Percentiles rank a stretch among this genome's conserved stretches.
Evolutionary conservation across 1,140 invertebrate genomes (phyloP).

Genomic region (Amphibalanus amphitrite): DNA sequence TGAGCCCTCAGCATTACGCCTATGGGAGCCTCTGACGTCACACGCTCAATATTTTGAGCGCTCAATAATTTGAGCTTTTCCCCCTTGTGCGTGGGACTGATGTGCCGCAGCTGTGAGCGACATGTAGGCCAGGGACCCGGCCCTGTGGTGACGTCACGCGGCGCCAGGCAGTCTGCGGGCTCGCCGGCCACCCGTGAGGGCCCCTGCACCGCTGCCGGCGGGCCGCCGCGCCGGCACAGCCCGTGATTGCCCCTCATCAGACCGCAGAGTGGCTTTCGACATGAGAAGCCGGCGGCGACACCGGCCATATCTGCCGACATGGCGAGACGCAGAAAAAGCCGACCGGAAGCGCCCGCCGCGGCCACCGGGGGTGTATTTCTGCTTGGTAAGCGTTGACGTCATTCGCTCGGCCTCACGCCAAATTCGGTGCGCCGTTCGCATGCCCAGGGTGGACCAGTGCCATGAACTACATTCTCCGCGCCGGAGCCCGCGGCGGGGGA

Average conservation of each 20-base stretch:
- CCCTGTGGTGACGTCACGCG: background rate
- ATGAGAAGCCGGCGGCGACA: background rate
- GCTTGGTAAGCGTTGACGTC: background rate
- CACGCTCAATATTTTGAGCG: too few species aligned
- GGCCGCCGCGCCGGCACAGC: too few species aligned
- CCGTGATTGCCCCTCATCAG: too few species aligned
- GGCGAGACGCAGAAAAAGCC: background rate
- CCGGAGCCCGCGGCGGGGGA: too few species aligned
- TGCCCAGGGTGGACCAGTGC: background rate
- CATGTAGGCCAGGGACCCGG: background rate
- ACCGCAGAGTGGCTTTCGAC: too few species aligned
- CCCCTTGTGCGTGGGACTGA: too few species aligned
- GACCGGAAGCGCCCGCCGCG: background rate
- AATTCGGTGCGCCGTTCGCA: background rate
- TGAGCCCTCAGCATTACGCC: too few species aligned
- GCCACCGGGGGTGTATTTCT: background rate
- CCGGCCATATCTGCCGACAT: background rate
- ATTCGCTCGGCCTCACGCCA: background rate
- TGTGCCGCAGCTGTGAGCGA: too few species aligned
- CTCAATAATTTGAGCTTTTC: too few species aligned
- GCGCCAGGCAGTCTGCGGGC: background rate
- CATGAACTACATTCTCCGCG: background rate
- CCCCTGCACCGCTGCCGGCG: too few species aligned
- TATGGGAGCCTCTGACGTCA: too few species aligned
- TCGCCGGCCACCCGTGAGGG: too few species aligned